phyloP scores from a whole-genome alignment of 2,888 invertebrate species.

The Leptinotarsa peninsularis region DNA sequence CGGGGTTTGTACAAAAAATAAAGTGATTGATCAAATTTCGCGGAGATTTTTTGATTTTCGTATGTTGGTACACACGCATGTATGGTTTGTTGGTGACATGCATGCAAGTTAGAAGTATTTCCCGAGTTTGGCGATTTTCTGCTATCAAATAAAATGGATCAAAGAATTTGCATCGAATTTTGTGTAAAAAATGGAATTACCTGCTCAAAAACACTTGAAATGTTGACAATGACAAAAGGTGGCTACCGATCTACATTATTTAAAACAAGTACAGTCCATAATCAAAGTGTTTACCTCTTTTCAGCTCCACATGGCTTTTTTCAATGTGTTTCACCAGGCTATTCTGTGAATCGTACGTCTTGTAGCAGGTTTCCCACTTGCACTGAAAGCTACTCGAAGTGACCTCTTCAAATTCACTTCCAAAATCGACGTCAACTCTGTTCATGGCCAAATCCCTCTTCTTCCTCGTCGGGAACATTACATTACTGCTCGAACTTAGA shows the following conservation, averaged over 20 bases:
- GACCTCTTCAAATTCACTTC: slow-evolving; percentile 51
- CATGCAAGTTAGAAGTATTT: too few species aligned
- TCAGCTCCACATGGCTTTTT: slow-evolving; percentile 88
- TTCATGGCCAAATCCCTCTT: slow-evolving; percentile 15
- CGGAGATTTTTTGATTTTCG: too few species aligned
- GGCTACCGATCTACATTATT: neutral
- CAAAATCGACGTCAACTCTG: slow-evolving; percentile 1
- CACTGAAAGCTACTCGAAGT: slow-evolving; percentile 69
- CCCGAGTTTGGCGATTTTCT: too few species aligned
- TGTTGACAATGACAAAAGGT: too few species aligned
- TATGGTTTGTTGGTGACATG: too few species aligned
- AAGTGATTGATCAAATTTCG: too few species aligned
- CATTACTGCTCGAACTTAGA: slow-evolving; percentile 50
- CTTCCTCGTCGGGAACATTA: slow-evolving; percentile 38
- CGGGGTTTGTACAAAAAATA: too few species aligned
- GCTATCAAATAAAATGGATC: too few species aligned
- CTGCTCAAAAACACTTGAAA: too few species aligned
- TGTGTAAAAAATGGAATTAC: too few species aligned
- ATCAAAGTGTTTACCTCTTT: slow-evolving; percentile 69
- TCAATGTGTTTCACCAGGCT: slow-evolving; percentile 87
- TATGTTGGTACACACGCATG: too few species aligned
- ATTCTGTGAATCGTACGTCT: slow-evolving; percentile 82
- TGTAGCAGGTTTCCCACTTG: slow-evolving; percentile 88
- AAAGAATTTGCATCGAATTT: too few species aligned
- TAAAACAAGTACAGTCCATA: neutral